Conservation (phyloP, 2,888 invertebrate species). For the Teleiodes luculella region DNA sequence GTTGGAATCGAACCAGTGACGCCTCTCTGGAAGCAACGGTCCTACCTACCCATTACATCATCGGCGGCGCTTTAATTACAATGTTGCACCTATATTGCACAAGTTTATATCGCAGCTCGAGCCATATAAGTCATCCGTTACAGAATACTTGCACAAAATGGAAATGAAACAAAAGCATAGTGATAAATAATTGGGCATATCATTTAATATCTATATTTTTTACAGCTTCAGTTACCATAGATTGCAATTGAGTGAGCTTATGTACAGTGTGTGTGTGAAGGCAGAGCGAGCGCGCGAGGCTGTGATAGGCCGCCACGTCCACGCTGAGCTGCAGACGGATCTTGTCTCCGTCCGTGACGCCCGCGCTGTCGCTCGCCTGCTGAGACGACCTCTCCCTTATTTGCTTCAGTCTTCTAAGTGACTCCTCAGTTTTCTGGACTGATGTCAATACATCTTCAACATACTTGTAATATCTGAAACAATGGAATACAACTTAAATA, state of each 20-base stretch:
- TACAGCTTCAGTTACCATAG: slow-evolving; percentile 81
- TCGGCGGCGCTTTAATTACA: too few relatives aligned
- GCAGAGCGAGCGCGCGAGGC: slow-evolving; percentile 77
- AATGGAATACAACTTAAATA: neutral
- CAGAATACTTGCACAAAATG: too few relatives aligned
- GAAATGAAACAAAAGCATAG: neutral
- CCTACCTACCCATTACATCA: too few relatives aligned
- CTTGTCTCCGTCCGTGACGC: slow-evolving; percentile 94
- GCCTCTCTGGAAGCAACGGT: too few relatives aligned
- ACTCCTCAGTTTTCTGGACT: slow-evolving; percentile 97
- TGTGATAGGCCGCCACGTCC: slow-evolving; percentile 88
- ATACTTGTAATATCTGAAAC: slow-evolving; percentile 81
- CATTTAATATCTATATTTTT: slow-evolving; percentile 77
- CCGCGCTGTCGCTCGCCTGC: slow-evolving; percentile 72
- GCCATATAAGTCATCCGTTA: too few relatives aligned
- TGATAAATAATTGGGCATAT: slow-evolving; percentile 57
- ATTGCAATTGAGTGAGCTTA: slow-evolving; percentile 79
- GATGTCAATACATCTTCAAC: slow-evolving; percentile 94
- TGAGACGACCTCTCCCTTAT: slow-evolving; percentile 81
- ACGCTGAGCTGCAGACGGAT: slow-evolving; percentile 93
- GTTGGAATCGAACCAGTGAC: too few relatives aligned
- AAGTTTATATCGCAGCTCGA: too few relatives aligned
- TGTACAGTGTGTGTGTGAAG: slow-evolving; percentile 77
- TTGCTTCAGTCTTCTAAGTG: slow-evolving; percentile 92
- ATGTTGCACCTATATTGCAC: too few relatives aligned